phyloP scores from a whole-genome alignment of 2,113 vertebrate species.

The Rynchops niger region DNA sequence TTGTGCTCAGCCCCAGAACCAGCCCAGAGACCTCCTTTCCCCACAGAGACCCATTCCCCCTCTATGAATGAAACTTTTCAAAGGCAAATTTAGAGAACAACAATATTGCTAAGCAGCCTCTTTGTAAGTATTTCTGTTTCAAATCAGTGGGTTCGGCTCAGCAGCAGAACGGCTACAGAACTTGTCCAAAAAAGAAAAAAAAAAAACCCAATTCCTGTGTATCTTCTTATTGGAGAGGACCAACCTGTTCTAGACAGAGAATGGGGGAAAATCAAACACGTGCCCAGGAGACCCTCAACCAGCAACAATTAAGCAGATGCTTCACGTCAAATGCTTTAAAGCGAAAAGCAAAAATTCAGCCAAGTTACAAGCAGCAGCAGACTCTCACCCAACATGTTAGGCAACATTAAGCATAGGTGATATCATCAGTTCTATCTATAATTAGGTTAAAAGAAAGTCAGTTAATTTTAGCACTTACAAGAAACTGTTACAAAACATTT shows the following conservation, averaged over 20 bases:
- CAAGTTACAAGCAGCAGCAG: background rate
- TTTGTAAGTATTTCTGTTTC: background rate
- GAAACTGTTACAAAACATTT: constrained; percentile 55
- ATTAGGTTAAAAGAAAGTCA: constrained; percentile 54
- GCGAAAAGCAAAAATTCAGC: background rate
- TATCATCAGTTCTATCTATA: constrained; percentile 40
- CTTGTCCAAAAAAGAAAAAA: background rate
- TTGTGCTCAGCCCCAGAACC: background rate
- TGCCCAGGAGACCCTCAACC: background rate
- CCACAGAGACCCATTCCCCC: background rate
- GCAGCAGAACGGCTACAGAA: background rate
- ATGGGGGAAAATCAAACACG: background rate
- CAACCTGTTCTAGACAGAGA: background rate
- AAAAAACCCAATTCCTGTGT: accelerated
- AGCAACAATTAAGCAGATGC: background rate
- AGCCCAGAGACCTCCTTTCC: background rate
- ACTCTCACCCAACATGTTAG: background rate
- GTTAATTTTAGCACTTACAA: constrained; percentile 65
- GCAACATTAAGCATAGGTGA: constrained; percentile 30
- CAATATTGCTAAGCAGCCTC: background rate
- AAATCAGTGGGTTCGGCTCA: background rate
- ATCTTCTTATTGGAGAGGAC: background rate
- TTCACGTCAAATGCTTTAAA: background rate
- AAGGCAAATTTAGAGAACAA: background rate
- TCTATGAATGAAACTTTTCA: background rate